Evolutionary conservation across 2,888 invertebrate genomes (phyloP), one percentile per base, ranked within the genome.

Genomic region (Geophilus truncorum): DNA sequence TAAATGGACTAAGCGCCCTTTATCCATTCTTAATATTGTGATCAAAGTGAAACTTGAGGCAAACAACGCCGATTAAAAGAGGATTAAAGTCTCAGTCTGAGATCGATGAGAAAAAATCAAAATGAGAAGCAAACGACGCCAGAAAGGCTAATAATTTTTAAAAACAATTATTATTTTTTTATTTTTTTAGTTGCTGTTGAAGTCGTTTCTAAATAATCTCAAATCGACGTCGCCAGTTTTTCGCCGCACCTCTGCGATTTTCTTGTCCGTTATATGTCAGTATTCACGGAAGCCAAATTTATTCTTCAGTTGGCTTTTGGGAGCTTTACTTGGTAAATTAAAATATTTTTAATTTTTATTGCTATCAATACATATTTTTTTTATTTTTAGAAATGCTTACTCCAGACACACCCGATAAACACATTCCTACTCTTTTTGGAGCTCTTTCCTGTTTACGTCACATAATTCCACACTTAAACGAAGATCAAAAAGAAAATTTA

Each of bases 221-320:
- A 89, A 90, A 45, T 90, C 90, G 15, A 86, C 84, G 15, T 92
- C 93, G 83, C 92, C 95, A 4, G 92, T 92, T 1, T 91, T 94
- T 82, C 90, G 96, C 81, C 90, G 98, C 83, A 93, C 94, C 28
- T 92, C 94, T 34, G 92, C 95, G 0, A 91, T 90, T 79, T 94
- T 94, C 87, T 91, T 96, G 81, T 91, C 94, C 51, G 91, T 92
- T 81, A 90, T 96, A 80, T 94, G 95, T 87, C 90, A 92, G 82
- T 91, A 94, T 88, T 92, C 92, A 82, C 90, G 93, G 80, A 94
- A 94, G 86, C 90, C 91, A 1, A 87, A 88, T 81, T 87, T 90
- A 83, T 93, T 93, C 87, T 87, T 92, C 82, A 89, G 90, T 1
- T 90, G 93, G 85, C 89, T 93, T n/a, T 89, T 93, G 25, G 90